Base-by-base conservation (phyloP, 2,797 vertebrate species). In the Hemitrygon akajei region DNA sequence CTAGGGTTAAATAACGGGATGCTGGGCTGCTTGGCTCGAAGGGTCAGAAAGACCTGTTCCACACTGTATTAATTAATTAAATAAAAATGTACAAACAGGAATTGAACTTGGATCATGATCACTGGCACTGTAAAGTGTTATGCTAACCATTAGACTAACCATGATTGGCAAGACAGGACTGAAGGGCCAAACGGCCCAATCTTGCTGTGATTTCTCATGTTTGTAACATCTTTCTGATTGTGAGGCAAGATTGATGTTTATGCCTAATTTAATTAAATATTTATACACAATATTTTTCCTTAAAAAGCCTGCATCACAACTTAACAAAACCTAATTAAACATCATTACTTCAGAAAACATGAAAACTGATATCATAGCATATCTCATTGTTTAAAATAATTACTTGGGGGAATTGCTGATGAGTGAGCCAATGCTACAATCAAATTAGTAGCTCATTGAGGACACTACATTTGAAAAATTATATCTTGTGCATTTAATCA, bases 341-440 rank as follows among this genome's bases (percentile, higher is more conserved):
- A 4, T n/a, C 30, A 56, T n/a, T 86, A 10, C n/a, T 89, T 66
- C n/a, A 69, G 63, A 37, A 37, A 34, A 69, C 14, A 69, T 69
- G 86, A 69, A 89, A 37, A 37, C 22, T 37, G n/a, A 87, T 89
- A 89, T 34, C n/a, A 89, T 86, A 86, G n/a, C 82, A 86, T 66
- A 34, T 69, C 86, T 69, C 60, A 69, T 89, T 37, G n/a, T 69
- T 89, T 69, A 69, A 69, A 37, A 69, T 34, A 89, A 89, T 89
- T 37, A 69, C 86, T 63, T 63, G 18, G 63, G 86, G 60, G 63
- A 69, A 69, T 89, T 69, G n/a, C 16, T 69, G 60, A 89, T 37
- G n/a, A 20, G n/a, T 37, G n/a, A 37, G 9, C 18, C 86, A 69
- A 69, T 69, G 37, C 2, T 89, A 20, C n/a, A 69, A 89, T 89